A percentile compares a stretch with the other conserved stretches of the same genome.
phyloP scores from a whole-genome alignment of 2,797 vertebrate species.

The Meda fulgida region DNA sequence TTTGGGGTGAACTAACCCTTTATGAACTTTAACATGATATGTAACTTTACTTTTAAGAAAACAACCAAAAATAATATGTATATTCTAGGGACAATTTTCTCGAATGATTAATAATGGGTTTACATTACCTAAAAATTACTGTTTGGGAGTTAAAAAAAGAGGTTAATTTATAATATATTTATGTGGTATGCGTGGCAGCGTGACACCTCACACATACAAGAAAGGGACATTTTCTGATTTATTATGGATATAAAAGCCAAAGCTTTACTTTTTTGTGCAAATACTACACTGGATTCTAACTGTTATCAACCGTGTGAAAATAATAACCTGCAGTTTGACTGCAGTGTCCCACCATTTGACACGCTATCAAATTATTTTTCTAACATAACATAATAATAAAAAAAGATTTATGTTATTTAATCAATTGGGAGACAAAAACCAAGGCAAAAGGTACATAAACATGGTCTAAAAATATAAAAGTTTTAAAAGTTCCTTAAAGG shows the following conservation, averaged over 20 bases:
- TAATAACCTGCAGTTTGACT: constrained; percentile 7
- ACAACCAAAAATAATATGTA: not conserved
- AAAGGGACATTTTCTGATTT: not conserved
- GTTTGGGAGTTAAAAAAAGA: not conserved
- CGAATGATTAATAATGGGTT: not conserved
- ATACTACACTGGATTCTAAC: not conserved
- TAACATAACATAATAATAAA: no score
- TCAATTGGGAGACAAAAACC: not conserved
- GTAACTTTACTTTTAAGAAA: not conserved
- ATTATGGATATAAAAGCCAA: not conserved
- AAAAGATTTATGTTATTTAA: not conserved
- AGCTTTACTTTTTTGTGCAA: not conserved
- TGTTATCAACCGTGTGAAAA: constrained; percentile 19
- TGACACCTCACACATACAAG: not conserved
- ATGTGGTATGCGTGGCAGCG: not conserved
- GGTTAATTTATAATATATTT: not conserved
- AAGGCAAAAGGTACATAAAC: no score
- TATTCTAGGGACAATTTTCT: not conserved
- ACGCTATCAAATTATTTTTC: not conserved
- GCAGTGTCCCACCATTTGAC: constrained; percentile 5
- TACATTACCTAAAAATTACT: not conserved
- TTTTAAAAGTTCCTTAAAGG: no score
- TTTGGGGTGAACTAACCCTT: no score
- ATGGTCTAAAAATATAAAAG: not conserved
- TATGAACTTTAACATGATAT: not conserved